phyloP scores from a whole-genome alignment of 2,888 invertebrate species.

The Mechanitis messenoides region DNA sequence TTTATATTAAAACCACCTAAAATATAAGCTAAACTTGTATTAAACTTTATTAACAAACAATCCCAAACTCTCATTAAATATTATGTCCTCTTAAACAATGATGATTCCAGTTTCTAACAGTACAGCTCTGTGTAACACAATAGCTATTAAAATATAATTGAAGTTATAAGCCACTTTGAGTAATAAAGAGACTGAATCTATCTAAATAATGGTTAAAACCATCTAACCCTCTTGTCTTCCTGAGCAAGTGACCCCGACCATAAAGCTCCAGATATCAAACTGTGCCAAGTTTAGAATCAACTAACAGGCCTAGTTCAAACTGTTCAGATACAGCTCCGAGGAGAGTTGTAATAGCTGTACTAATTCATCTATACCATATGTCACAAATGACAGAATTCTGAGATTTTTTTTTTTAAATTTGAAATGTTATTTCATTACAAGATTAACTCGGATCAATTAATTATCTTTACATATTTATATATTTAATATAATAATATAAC shows the following conservation, averaged over 20 bases:
- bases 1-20: too few species aligned
- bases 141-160: constrained; percentile 2
- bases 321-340: constrained; percentile 10
- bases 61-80: too few species aligned
- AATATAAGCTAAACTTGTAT: too few species aligned
- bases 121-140: neutral
- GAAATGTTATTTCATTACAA: neutral
- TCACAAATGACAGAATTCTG: neutral
- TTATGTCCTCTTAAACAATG: too few species aligned
- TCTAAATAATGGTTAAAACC: constrained; percentile 2
- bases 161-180: constrained; percentile 3
- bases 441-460: too few species aligned
- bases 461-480: too few species aligned
- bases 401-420: neutral
- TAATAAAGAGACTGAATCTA: constrained; percentile 7
- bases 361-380: constrained; percentile 1
- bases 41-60: too few species aligned
- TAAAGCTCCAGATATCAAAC: constrained; percentile 60
- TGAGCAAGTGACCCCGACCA: constrained; percentile 69
- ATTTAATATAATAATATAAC: too few species aligned
- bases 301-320: constrained; percentile 17
- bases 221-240: constrained; percentile 42
- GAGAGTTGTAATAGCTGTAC: constrained; percentile 11
- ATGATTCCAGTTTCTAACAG: too few species aligned
- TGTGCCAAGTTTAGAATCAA: constrained; percentile 34